Conservation (phyloP, 2,113 vertebrate genomes). For the human region GRCh38 chr7:37681001-37681500, state of each 20-base stretch:
- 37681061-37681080: too few relatives aligned
- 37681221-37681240: not conserved
- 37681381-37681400: not conserved
- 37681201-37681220: not conserved
- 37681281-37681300: not conserved
- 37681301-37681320: not conserved
- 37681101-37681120: too few relatives aligned
- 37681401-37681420: not conserved
- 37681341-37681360: not conserved
- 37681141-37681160: not conserved
- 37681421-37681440: not conserved
- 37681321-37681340: not conserved
- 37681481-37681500: not conserved
- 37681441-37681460: not conserved
- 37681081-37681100: too few relatives aligned
- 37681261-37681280: constrained; percentile 13
- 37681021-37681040: too few relatives aligned
- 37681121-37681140: too few relatives aligned
- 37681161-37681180: not conserved
- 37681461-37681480: not conserved
- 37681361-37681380: not conserved
- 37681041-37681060: too few relatives aligned
- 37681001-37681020: too few relatives aligned
- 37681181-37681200: not conserved
- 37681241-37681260: not conserved